These are phyloP conservation scores for Allygus modestus DNA, from an alignment of 2,888 invertebrate genomes.

Conservation along the genomic window DNA sequence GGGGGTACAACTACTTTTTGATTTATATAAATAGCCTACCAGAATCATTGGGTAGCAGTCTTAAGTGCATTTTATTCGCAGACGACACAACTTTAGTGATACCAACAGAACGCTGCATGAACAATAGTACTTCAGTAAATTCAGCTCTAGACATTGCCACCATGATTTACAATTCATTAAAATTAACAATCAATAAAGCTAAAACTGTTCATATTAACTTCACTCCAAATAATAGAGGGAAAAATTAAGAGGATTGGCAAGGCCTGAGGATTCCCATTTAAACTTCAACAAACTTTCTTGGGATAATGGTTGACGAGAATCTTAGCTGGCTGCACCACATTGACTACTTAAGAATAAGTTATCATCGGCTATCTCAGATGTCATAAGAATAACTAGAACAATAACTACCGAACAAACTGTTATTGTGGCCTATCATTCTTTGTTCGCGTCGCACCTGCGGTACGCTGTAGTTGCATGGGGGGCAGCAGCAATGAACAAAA, in stretches of 20 bases:
- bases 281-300: not conserved
- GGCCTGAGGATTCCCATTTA: not conserved
- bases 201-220: conserved; percentile 27
- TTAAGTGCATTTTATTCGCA: not conserved
- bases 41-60: not conserved
- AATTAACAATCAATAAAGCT: not conserved
- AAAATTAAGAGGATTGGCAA: not conserved
- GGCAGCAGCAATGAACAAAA: not conserved
- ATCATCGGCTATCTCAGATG: not conserved
- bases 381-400: not conserved
- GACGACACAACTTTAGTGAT: not conserved
- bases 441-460: not conserved
- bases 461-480: not conserved
- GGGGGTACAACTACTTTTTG: no score
- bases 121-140: not conserved
- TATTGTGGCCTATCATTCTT: not conserved
- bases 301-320: not conserved
- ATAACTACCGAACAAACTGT: not conserved
- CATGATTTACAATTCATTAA: not conserved
- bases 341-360: not conserved
- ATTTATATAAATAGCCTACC: conserved; percentile 1
- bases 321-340: not conserved
- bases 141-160: not conserved
- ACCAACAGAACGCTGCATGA: not conserved
- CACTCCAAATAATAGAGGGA: conserved; percentile 13